Evolutionary conservation across 2,888 invertebrate species (phyloP), one percentile per base, ranked within the genome.

Genomic region (Agriotes lineatus): DNA sequence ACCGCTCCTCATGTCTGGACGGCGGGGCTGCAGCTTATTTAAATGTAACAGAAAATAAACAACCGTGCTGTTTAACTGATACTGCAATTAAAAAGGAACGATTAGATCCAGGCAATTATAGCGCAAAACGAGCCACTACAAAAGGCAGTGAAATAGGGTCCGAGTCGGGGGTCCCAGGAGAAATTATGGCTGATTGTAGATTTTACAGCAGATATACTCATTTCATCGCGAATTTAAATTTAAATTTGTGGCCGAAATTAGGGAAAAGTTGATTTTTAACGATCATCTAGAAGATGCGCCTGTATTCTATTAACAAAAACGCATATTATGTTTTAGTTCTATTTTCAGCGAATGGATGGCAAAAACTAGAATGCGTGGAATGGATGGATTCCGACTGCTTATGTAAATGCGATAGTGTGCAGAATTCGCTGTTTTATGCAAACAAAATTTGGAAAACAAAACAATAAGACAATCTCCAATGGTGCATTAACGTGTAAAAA

Each of bases 401-500:
- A 68, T 59, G 68, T 59, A 68, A 68, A 68, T 68, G 42, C 30
- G 39, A 57, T 56, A 57, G 45, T 37, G 44, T 9, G 22, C 37
- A 50, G 42, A 16, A 59, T 62, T 52, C 50, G 42, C 22, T 16
- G 39, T 59, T 65, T 52, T 48, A 65, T 68, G 58, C 59, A 58
- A 68, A 60, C 64, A 63, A 48, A 69, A 64, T 65, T 64, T 65
- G 54, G 54, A 67, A 67, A 66, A 71, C 66, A 71, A 67, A 66
- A 69, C 59, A 67, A 67, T 61, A 69, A 72, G 69, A 71, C 69
- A 70, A 70, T 68, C 63, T 67, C 70, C 68, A 72, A 71, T 72
- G 70, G 68, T 71, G 72, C 72, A 71, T 72, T 71, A 71, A 71
- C 64, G 70, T 70, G 70, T 71, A 67, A 72, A 72, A 72, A 71